Evolutionary conservation across 2,113 vertebrate genomes (phyloP), one percentile per base, ranked within the genome.

Genomic region (Lasiurus cinereus): DNA sequence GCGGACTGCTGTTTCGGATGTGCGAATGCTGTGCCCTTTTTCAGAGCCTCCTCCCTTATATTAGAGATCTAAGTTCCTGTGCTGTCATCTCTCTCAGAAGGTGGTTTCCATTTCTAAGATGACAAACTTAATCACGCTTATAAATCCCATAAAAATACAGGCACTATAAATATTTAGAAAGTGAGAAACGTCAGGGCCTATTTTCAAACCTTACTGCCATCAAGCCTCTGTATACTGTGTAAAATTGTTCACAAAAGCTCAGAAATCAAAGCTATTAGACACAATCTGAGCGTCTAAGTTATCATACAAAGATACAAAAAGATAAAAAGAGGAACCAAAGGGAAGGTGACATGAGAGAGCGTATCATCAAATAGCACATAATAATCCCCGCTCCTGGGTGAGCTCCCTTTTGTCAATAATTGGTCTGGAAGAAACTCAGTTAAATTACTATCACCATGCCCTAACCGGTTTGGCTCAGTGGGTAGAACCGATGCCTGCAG

Each of bases 201-300:
- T 43, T 77, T 59, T 94, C 79, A 64, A 11, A 72, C 59, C 31
- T 15, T 1, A 67, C 29, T 62, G 2, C 29, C 66, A 85, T 21
- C 39, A 27, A 54, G 39, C 36, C 11, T 33, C 39, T 50, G 24
- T 13, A 6, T 21, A 48, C 1, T 29, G 46, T n/a, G 9, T 24
- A 70, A 67, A 64, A 82, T 21, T 39, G 36, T 69, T 88, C 66
- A 82, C 18, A 86, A 91, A 88, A 56, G 19, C 66, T n/a, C 8
- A 5, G 52, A 95, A 89, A 79, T 50, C 78, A 54, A 84, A 94
- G 79, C 29, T 67, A 62, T 82, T 43, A 70, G 94, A n/a, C 12
- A 31, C 14, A 66, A 33, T 78, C 36, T n/a, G 54, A 76, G 66
- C 19, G 36, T 50, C 84, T 72, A 48, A 52, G 85, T 74, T 74